Conservation (phyloP, 64 coral and sea anemone species). For the Montipora capricornis region DNA sequence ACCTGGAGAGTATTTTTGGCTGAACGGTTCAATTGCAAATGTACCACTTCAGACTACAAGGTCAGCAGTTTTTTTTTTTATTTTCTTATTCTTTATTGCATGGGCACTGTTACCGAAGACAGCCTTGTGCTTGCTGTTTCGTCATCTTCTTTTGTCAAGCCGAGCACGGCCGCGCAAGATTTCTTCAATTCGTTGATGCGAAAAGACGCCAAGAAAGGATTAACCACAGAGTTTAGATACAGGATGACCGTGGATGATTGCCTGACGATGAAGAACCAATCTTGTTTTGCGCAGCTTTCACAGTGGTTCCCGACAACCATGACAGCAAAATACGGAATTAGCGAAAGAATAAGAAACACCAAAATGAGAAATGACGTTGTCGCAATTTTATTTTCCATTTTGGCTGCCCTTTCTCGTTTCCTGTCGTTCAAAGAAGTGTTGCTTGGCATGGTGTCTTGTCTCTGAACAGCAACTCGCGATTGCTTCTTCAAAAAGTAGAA, state of each 20-base stretch:
- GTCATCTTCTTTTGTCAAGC: background rate
- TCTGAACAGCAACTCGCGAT: background rate
- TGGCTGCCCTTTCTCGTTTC: background rate
- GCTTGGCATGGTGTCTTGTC: background rate
- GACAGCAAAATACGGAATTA: constrained; percentile 16
- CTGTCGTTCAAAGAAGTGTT: background rate
- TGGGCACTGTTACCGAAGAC: too few species aligned
- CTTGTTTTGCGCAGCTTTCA: background rate
- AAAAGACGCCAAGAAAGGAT: constrained; percentile 5
- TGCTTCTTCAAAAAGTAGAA: background rate
- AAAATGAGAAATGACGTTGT: constrained; percentile 21
- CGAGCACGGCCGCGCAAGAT: background rate
- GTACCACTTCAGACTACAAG: too few species aligned
- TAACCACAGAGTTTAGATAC: background rate
- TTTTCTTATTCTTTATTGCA: too few species aligned
- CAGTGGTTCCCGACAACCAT: background rate
- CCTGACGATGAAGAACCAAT: background rate
- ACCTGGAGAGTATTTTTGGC: too few species aligned
- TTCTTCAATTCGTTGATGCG: constrained; percentile 10
- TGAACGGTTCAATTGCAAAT: too few species aligned
- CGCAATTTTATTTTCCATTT: background rate
- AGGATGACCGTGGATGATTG: background rate
- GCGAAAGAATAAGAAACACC: background rate
- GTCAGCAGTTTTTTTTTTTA: too few species aligned
- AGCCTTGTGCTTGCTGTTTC: background rate